Evolutionary conservation across 2,888 invertebrate genomes (phyloP).

Genomic region (Conomelus anceps): DNA sequence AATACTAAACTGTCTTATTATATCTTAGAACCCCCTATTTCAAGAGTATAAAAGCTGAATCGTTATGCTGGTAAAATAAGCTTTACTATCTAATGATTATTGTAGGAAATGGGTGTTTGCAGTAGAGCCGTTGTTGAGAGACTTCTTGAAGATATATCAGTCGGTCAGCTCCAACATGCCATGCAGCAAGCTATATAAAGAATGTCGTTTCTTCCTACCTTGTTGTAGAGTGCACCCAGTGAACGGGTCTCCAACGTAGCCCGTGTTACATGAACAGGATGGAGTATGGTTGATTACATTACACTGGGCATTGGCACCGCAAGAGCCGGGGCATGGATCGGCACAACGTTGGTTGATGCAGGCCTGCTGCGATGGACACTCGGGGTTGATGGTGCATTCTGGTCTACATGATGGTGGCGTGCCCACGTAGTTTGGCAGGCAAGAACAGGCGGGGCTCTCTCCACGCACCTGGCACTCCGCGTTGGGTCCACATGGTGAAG

Average conservation of each 20-base stretch:
- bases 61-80: background rate
- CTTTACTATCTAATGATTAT: background rate
- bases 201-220: conserved; percentile 42
- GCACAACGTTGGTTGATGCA: conserved; percentile 71
- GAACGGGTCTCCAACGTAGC: conserved; percentile 42
- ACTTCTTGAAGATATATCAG: background rate
- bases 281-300: conserved; percentile 43
- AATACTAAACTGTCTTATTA: background rate
- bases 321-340: conserved; percentile 65
- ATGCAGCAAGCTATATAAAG: conserved; percentile 27
- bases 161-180: conserved; percentile 27
- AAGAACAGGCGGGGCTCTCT: conserved; percentile 72
- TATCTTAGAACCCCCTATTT: no score
- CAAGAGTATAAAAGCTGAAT: background rate
- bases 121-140: background rate
- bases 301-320: conserved; percentile 42
- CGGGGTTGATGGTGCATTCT: conserved; percentile 68
- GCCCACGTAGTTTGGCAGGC: conserved; percentile 69
- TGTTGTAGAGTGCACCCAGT: conserved; percentile 33
- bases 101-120: conserved; percentile 1
- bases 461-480: conserved; percentile 61
- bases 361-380: conserved; percentile 66
- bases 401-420: conserved; percentile 77
- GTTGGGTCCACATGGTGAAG: conserved; percentile 68
- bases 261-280: conserved; percentile 42